Evolutionary conservation across 2,113 vertebrate species (phyloP), one percentile per base, ranked within the genome.

Genomic region (Chaenogobius annularis): DNA sequence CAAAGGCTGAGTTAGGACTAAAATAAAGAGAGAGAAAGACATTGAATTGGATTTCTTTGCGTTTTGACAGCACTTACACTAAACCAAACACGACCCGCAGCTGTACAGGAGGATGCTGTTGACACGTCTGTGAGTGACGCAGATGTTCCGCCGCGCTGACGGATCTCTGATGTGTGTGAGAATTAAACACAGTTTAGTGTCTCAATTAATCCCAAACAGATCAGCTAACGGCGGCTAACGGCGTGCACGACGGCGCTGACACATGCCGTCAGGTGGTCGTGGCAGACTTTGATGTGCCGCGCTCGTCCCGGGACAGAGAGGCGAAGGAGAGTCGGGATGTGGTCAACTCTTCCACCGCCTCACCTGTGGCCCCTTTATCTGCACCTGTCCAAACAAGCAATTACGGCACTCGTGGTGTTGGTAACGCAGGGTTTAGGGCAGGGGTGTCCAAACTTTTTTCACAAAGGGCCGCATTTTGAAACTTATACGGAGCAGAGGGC

Each of bases 131-230:
- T 67, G 64, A 80, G 72, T 35, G 14, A 65, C 65, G 79, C 90
- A 92, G 89, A 84, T 88, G 89, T 68, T 74, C 83, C 75, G 72
- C 61, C 62, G 81, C 50, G 88, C 50, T 92, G 93, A 94, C 19
- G 73, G 92, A 91, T 86, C 80, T 68, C 74, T 75, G 86, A 89
- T 88, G 89, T 76, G 83, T 55, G 46, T 19, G 77, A 74, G 91
- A 92, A 89, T 89, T 85, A 91, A 91, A 86, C 88, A 81, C 92
- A 93, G 90, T n/a, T n/a, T n/a, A n/a, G 90, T 93, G 92, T 82
- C 89, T 84, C 86, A 87, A 93, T 93, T 92, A 94, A 93, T 91
- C 87, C 75, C 62, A 69, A 77, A 76, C 67, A 44, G 63, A 84
- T 89, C 87, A 85, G 78, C 83, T 70, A 68, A 74, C 83, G 76